A percentile compares a stretch with the other conserved stretches of the same genome.
phyloP scores from a whole-genome alignment of 2,888 invertebrate species.

The Chloromyia formosa region DNA sequence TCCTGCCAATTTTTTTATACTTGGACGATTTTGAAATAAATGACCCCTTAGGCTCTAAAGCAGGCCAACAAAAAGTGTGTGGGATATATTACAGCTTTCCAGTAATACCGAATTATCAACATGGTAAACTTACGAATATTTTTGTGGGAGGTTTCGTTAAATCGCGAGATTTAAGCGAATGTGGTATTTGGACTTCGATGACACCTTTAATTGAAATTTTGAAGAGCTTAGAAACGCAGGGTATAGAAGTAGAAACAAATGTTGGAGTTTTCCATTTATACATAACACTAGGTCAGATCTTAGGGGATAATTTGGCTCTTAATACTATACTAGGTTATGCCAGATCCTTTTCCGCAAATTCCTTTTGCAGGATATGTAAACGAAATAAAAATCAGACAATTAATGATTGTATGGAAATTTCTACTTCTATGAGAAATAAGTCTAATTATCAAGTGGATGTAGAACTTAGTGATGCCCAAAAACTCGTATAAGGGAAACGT shows the following conservation, averaged over 20 bases:
- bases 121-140: background rate
- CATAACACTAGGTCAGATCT: background rate
- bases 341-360: too few relatives aligned
- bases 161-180: background rate
- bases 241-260: background rate
- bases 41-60: background rate
- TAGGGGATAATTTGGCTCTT: background rate
- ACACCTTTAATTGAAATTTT: too few relatives aligned
- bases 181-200: background rate
- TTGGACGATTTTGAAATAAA: background rate
- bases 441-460: too few relatives aligned
- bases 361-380: too few relatives aligned
- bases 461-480: too few relatives aligned
- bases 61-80: background rate
- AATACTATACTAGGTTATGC: too few relatives aligned
- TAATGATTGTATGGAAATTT: too few relatives aligned
- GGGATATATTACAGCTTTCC: constrained; percentile 6
- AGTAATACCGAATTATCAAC: background rate
- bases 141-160: constrained; percentile 9
- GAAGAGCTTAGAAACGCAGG: background rate
- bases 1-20: background rate
- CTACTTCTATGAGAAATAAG: too few relatives aligned
- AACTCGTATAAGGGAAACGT: too few relatives aligned
- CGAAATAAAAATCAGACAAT: too few relatives aligned
- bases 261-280: background rate